Base-by-base conservation (phyloP, 1,140 invertebrate species). In the Ylistrum balloti region DNA sequence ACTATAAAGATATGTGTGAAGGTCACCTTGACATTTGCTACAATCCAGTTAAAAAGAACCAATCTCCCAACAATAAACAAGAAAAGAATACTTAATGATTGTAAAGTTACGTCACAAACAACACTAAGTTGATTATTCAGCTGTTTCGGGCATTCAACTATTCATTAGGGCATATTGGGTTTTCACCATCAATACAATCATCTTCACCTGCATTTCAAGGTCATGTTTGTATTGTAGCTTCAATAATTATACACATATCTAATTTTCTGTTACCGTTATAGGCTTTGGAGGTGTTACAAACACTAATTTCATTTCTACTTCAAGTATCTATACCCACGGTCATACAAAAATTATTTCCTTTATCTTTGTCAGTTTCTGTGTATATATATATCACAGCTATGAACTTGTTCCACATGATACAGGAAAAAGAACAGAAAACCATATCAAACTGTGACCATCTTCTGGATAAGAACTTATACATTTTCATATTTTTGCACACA, bases 21-120 rank as follows among this genome's bases (percentile, higher is more conserved):
- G 56, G 56, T 74, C 56, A 74, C 56, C 15, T 74, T 74, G 56
- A 28, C 56, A 74, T 74, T 74, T 74, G 11, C n/a, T 5, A 74
- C 56, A 74, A 74, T 74, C 22, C 56, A 74, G 56, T 74, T 74
- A 28, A 22, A 74, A 74, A 74, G 22, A 74, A 74, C 56, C n/a
- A 74, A 74, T 74, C 56, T 74, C 28, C 56, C n/a, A 74, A 74
- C 56, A 74, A 28, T n/a, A 74, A 74, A 28, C 5, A 74, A 74
- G 22, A 74, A 74, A 74, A 28, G 56, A 74, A 74, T 11, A 74
- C 13, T 3, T 74, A 0, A n/a, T n/a, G n/a, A n/a, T 74, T n/a
- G 56, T 74, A 74, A 74, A 74, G 3, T 74, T 22, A 74, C 22
- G 28, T 74, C 56, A 74, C 56, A 74, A 28, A 74, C 56, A 74